A percentile compares a stretch with the other conserved stretches of the same genome.
Conservation (phyloP, 2,888 invertebrate species). For the Tholera decimalis region DNA sequence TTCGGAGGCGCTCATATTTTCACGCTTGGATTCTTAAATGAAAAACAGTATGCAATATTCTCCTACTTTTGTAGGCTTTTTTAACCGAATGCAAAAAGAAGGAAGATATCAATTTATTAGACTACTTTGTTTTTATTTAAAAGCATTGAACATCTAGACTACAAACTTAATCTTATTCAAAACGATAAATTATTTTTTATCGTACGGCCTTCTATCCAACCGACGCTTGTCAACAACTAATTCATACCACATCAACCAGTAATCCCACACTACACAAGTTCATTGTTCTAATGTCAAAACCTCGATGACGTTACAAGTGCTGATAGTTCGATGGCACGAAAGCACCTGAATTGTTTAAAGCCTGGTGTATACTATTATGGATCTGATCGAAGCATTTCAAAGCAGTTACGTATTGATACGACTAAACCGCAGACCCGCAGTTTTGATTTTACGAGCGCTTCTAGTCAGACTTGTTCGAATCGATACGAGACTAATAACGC, state of each 20-base stretch:
- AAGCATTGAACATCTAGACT: neutral
- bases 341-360: constrained; percentile 23
- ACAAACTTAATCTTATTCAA: neutral
- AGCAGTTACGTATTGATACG: constrained; percentile 54
- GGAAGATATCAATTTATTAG: too few species aligned
- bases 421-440: constrained; percentile 8
- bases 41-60: constrained; percentile 34
- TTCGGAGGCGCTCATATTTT: constrained; percentile 38
- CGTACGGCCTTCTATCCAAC: constrained; percentile 12
- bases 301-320: constrained; percentile 27
- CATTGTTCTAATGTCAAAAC: constrained; percentile 49
- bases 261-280: constrained; percentile 45
- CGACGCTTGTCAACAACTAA: constrained; percentile 34
- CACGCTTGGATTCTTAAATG: constrained; percentile 23
- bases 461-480: constrained; percentile 36
- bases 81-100: too few species aligned
- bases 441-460: constrained; percentile 35
- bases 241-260: constrained; percentile 22
- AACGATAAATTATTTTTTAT: constrained; percentile 7
- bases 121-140: too few species aligned
- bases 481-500: constrained; percentile 32
- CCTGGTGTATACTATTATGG: constrained; percentile 28
- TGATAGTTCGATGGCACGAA: constrained; percentile 37
- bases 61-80: too few species aligned
- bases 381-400: constrained; percentile 26